These are phyloP conservation scores for Circaetus cinerascens DNA, from an alignment of 2,113 vertebrate species.

Conservation along the genomic window DNA sequence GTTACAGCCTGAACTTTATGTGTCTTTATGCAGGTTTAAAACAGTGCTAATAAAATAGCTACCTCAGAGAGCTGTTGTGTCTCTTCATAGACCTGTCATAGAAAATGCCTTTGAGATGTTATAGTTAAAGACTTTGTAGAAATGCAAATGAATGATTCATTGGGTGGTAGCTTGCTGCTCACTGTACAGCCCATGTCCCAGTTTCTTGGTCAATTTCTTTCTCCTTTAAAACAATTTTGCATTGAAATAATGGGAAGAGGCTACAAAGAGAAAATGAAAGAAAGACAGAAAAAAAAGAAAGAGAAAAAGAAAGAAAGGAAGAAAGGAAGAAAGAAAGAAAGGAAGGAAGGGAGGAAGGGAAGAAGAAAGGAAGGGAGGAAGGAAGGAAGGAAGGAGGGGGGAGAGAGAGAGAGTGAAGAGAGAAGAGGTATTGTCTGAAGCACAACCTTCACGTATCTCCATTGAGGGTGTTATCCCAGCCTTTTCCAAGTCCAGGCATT, in stretches of 20 bases:
- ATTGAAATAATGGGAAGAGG: neutral
- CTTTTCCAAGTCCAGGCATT: neutral
- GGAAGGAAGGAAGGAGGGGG: too few relatives aligned
- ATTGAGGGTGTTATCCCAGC: neutral
- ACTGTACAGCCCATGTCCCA: rapidly evolving
- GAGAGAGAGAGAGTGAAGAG: too few relatives aligned
- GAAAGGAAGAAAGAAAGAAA: neutral
- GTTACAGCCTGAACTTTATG: neutral
- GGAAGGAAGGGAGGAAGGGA: too few relatives aligned
- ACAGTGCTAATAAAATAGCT: neutral
- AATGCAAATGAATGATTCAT: neutral
- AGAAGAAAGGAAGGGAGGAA: too few relatives aligned
- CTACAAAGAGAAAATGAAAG: neutral
- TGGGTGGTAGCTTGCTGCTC: neutral
- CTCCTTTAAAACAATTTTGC: neutral
- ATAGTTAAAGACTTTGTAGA: neutral
- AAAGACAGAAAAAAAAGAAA: too few relatives aligned
- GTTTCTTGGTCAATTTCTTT: neutral
- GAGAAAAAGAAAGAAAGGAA: too few relatives aligned
- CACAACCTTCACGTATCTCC: neutral
- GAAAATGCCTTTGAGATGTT: neutral
- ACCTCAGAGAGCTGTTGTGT: neutral
- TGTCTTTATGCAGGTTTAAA: neutral
- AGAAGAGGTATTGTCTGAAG: neutral
- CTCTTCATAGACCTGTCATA: neutral